phyloP scores from a whole-genome alignment of 2,113 vertebrate genomes.

The Scomber colias region DNA sequence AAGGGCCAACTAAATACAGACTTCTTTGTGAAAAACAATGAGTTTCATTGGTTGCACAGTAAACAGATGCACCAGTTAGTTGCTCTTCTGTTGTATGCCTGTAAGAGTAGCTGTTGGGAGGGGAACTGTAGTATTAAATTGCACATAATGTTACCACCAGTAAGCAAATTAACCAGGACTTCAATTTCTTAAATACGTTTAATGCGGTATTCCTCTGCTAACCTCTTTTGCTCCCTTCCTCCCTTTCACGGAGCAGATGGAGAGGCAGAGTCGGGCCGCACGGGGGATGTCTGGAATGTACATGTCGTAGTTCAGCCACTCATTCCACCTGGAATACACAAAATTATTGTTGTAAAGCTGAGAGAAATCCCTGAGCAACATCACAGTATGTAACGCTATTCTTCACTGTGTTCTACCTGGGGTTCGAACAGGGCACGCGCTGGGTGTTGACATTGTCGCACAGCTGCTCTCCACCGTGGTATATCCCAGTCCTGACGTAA shows the following conservation, averaged over 20 bases:
- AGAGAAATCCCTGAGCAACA: background rate
- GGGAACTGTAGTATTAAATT: background rate
- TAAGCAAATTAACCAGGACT: background rate
- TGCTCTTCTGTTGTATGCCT: constrained; percentile 7
- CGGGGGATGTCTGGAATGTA: constrained; percentile 97
- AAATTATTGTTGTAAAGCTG: background rate
- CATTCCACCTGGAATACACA: constrained; percentile 91
- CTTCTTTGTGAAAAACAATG: background rate
- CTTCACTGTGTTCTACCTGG: constrained; percentile 84
- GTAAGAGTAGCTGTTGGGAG: background rate
- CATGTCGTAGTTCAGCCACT: constrained; percentile 97
- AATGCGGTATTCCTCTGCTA: constrained; percentile 3
- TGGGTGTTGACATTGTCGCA: constrained; percentile 99
- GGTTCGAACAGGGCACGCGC: constrained; percentile 97
- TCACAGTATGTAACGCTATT: background rate
- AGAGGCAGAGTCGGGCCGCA: constrained; percentile 96
- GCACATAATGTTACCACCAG: background rate
- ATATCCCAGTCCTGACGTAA: constrained; percentile 98
- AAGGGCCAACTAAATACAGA: background rate
- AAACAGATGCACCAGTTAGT: background rate
- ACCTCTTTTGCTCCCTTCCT: constrained; percentile 99
- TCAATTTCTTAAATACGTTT: background rate
- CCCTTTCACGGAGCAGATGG: constrained; percentile 98
- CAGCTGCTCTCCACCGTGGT: constrained; percentile 97
- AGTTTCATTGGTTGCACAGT: background rate